These are phyloP conservation scores for Darevskia nairensis DNA, from an alignment of 2,797 vertebrate species.

Conservation along the genomic window DNA sequence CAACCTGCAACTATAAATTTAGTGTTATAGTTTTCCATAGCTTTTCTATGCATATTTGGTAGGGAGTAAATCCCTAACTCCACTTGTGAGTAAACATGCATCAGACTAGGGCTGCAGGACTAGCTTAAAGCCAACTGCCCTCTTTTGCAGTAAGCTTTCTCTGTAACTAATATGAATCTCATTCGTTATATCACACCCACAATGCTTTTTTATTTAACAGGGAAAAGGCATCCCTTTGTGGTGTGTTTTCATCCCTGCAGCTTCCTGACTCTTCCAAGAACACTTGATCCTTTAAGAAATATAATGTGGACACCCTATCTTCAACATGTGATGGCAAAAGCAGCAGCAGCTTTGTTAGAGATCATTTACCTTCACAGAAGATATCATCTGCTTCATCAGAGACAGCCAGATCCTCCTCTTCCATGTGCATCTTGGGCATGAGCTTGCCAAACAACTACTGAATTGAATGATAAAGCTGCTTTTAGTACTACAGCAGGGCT, in stretches of 20 bases:
- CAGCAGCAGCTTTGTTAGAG: slow-evolving; percentile 52
- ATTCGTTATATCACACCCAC: slow-evolving; percentile 46
- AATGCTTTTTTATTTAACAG: slow-evolving; percentile 54
- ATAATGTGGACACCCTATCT: not conserved
- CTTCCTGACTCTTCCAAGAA: not conserved
- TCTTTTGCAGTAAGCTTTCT: slow-evolving; percentile 28
- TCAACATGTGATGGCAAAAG: slow-evolving; percentile 25
- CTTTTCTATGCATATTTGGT: not conserved
- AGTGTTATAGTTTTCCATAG: not conserved
- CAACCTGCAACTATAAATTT: not conserved
- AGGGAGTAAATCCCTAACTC: not conserved
- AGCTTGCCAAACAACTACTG: not conserved
- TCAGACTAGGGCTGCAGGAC: not conserved
- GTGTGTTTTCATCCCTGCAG: slow-evolving; percentile 17
- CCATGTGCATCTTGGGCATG: slow-evolving; percentile 70
- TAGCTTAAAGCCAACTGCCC: not conserved
- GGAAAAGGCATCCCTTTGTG: slow-evolving; percentile 44
- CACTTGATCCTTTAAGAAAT: slow-evolving; percentile 44
- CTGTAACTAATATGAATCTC: slow-evolving; percentile 38
- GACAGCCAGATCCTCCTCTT: slow-evolving; percentile 63
- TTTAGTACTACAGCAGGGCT: slow-evolving; percentile 38
- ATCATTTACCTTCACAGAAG: slow-evolving; percentile 80
- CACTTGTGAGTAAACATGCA: not conserved
- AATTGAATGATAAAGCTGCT: slow-evolving; percentile 30
- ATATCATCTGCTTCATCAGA: slow-evolving; percentile 75